phyloP scores from a whole-genome alignment of 2,888 invertebrate species.

The Euzetes globulus region DNA sequence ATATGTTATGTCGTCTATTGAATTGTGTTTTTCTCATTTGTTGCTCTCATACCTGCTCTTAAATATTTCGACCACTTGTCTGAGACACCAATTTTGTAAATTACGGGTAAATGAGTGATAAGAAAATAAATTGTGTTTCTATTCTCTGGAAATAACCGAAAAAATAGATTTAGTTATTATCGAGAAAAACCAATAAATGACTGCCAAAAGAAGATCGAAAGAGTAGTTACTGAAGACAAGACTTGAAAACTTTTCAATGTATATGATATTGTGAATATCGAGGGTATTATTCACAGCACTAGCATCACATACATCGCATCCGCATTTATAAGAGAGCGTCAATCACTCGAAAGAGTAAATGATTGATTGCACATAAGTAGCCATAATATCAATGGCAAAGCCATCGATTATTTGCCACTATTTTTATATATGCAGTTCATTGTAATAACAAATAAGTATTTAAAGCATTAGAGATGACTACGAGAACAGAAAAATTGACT shows the following conservation, averaged over 20 bases:
- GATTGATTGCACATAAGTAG: slow-evolving; percentile 23
- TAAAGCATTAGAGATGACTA: slow-evolving; percentile 3
- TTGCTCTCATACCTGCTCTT: slow-evolving; percentile 11
- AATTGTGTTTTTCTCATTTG: slow-evolving; percentile 16
- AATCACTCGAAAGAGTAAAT: slow-evolving; percentile 9
- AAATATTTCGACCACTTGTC: slow-evolving; percentile 18
- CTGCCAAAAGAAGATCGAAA: neutral
- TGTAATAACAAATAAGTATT: slow-evolving; percentile 28
- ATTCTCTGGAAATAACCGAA: neutral
- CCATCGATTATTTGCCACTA: slow-evolving; percentile 19
- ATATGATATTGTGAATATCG: neutral
- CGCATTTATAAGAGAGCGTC: slow-evolving; percentile 21
- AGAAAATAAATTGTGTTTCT: neutral
- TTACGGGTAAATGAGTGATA: neutral
- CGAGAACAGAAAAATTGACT: slow-evolving; percentile 5
- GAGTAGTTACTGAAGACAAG: no score
- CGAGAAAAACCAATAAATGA: neutral
- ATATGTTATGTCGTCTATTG: slow-evolving; percentile 1
- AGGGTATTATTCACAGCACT: neutral
- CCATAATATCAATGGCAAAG: slow-evolving; percentile 19
- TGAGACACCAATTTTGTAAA: neutral
- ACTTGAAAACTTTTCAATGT: no score
- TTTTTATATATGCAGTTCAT: slow-evolving; percentile 9
- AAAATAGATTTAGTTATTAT: neutral
- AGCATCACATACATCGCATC: neutral